A percentile compares a stretch with the other conserved stretches of the same genome.
These are phyloP conservation scores for Athalia cordata DNA, from an alignment of 2,888 invertebrate genomes.

Conservation along the genomic window DNA sequence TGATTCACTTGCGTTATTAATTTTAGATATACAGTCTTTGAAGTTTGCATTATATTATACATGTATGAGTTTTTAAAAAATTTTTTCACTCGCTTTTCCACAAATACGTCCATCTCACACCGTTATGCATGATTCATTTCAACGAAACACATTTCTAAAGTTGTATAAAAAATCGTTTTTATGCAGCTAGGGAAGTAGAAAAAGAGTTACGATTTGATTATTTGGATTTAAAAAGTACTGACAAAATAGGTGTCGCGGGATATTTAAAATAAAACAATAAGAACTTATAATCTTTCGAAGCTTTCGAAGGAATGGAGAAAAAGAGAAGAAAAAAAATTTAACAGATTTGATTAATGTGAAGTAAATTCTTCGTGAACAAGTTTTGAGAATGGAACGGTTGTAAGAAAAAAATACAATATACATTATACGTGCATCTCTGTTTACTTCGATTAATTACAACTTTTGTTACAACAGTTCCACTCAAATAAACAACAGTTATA, in stretches of 20 bases:
- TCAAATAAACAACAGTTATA: conserved; percentile 38
- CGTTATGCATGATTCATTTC: conserved; percentile 12
- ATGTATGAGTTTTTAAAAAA: background rate
- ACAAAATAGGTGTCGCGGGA: background rate
- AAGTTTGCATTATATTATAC: background rate
- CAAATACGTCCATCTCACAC: conserved; percentile 27
- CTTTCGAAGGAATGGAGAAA: background rate
- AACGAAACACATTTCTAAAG: conserved; percentile 31
- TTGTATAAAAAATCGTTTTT: background rate
- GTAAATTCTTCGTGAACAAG: conserved; percentile 2
- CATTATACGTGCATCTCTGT: conserved; percentile 28
- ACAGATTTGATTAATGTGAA: background rate
- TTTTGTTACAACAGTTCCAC: conserved; percentile 40
- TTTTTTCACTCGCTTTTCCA: background rate
- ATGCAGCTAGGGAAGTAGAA: conserved; percentile 29
- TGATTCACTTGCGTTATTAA: conserved; percentile 9
- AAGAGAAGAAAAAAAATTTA: background rate
- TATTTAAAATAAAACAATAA: background rate
- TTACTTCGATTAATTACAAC: conserved; percentile 36
- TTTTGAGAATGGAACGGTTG: conserved; percentile 36
- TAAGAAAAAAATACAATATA: conserved; percentile 32
- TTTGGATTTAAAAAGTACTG: background rate
- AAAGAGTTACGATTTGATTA: background rate
- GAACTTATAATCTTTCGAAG: background rate
- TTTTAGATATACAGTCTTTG: conserved; percentile 17